phyloP scores from a whole-genome alignment of 2,113 vertebrate species.

The Ophiodon elongatus region DNA sequence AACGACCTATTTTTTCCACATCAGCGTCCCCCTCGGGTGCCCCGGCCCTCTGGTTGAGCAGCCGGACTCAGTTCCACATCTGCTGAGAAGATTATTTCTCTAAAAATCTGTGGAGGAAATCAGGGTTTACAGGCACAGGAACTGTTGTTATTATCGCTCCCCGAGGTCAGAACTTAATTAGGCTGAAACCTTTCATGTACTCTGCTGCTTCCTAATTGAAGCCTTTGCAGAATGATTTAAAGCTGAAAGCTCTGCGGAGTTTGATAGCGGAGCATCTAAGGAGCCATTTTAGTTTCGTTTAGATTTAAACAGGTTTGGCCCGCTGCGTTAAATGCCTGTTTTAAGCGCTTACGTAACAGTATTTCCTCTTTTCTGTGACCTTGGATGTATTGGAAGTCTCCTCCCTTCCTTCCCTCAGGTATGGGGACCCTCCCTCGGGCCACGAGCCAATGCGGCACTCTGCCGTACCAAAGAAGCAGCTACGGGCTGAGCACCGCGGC shows the following conservation, averaged over 20 bases:
- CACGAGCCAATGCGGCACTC: slow-evolving; percentile 93
- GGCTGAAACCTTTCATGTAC: slow-evolving; percentile 66
- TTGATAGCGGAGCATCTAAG: slow-evolving; percentile 38
- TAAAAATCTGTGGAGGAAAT: slow-evolving; percentile 32
- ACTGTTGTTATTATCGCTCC: slow-evolving; percentile 49
- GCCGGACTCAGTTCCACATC: slow-evolving; percentile 7
- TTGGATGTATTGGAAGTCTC: neutral
- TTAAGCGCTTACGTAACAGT: neutral
- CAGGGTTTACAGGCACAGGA: slow-evolving; percentile 42
- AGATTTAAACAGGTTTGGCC: slow-evolving; percentile 24
- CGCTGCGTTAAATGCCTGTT: slow-evolving; percentile 5
- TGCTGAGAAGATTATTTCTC: slow-evolving; percentile 38
- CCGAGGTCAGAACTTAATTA: slow-evolving; percentile 65
- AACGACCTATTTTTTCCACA: neutral
- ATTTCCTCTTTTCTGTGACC: slow-evolving; percentile 6
- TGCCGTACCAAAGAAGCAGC: slow-evolving; percentile 94
- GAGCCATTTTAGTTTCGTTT: slow-evolving; percentile 45
- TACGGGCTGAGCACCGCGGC: slow-evolving; percentile 88
- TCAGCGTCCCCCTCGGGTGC: neutral
- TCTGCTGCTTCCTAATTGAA: slow-evolving; percentile 41
- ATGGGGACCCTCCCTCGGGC: slow-evolving; percentile 89
- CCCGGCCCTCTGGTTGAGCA: slow-evolving; percentile 6
- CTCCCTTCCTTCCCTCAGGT: slow-evolving; percentile 49
- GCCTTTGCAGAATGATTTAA: slow-evolving; percentile 54
- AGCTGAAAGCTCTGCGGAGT: slow-evolving; percentile 42